These are phyloP conservation scores for Peromyscus californicus DNA, from an alignment of 2,113 vertebrate genomes.

Conservation along the genomic window DNA sequence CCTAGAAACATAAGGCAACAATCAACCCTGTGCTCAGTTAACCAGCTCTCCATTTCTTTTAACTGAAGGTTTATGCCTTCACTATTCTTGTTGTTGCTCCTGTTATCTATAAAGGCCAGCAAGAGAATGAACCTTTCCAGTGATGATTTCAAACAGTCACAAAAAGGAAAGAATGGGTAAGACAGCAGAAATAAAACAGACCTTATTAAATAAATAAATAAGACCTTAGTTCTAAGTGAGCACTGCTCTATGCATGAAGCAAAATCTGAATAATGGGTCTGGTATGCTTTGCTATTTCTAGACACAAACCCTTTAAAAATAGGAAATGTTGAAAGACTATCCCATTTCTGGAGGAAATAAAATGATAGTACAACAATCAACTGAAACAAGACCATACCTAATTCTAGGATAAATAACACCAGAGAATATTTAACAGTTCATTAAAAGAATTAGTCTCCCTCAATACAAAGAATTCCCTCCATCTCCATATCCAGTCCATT, in stretches of 20 bases:
- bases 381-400: conserved; percentile 58
- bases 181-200: not conserved
- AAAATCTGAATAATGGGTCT: conserved; percentile 22
- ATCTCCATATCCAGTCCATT: not conserved
- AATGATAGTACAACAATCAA: conserved; percentile 59
- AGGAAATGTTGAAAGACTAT: conserved; percentile 51
- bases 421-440: conserved; percentile 58
- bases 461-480: not conserved
- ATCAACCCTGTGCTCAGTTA: conserved; percentile 55
- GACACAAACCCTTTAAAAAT: conserved; percentile 33
- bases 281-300: conserved; percentile 43
- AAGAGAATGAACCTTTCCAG: conserved; percentile 6
- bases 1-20: conserved; percentile 85
- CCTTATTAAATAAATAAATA: not conserved
- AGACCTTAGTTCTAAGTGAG: not conserved
- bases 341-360: conserved; percentile 57
- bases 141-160: conserved; percentile 34
- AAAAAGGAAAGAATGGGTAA: conserved; percentile 39
- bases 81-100: not conserved
- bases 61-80: not conserved
- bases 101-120: conserved; percentile 26
- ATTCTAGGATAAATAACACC: conserved; percentile 62
- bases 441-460: not conserved
- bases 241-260: not conserved
- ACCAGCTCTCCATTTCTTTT: conserved; percentile 37